A percentile compares a stretch with the other conserved stretches of the same genome.
Conservation (phyloP, 2,888 invertebrate species). For the Coremacera marginata region DNA sequence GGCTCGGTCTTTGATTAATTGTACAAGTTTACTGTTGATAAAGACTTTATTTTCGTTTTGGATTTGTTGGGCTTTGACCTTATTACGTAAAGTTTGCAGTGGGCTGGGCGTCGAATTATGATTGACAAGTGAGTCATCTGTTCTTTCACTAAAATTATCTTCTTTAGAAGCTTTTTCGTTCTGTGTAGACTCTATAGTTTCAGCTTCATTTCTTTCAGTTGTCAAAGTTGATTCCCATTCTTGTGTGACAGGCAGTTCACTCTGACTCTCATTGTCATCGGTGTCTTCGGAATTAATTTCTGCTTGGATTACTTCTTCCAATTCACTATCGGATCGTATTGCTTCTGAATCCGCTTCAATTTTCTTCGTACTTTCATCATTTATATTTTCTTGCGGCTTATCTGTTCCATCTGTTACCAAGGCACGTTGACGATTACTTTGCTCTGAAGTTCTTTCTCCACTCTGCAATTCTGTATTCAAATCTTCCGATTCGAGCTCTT, state of each 20-base stretch:
- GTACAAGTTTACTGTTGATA: conserved; percentile 48
- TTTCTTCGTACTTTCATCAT: background rate
- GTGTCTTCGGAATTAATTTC: background rate
- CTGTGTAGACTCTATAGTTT: conserved; percentile 22
- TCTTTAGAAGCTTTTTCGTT: background rate
- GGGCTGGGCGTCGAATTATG: background rate
- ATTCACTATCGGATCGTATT: background rate
- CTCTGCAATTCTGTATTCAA: background rate
- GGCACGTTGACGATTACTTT: conserved; percentile 55
- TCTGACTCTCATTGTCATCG: background rate
- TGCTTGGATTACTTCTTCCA: background rate
- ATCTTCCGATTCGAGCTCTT: too few relatives aligned
- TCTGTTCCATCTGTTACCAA: conserved; percentile 27
- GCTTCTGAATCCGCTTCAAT: background rate
- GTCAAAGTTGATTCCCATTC: conserved; percentile 28
- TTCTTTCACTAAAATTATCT: background rate
- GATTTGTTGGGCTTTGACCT: background rate
- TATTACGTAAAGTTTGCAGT: background rate
- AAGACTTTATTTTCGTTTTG: conserved; percentile 12
- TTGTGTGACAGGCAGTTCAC: conserved; percentile 23
- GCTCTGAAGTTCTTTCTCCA: conserved; percentile 42
- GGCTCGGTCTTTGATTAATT: conserved; percentile 48
- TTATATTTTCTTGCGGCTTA: background rate
- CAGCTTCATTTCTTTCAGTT: conserved; percentile 14
- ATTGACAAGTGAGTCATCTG: background rate